phyloP scores from a whole-genome alignment of 64 coral and sea anemone genomes.

The Montipora foliosa region DNA sequence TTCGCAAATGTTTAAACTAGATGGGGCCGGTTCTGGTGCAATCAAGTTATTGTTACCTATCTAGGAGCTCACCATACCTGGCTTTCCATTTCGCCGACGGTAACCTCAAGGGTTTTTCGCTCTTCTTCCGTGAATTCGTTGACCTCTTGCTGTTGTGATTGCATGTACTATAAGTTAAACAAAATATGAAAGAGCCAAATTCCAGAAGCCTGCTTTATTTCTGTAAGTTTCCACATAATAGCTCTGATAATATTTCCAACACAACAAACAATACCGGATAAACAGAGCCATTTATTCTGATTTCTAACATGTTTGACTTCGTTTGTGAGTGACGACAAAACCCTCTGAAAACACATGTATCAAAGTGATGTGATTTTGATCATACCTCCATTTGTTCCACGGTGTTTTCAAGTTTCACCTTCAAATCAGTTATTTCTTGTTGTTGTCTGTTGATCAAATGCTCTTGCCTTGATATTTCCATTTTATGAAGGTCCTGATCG shows the following conservation, averaged over 20 bases:
- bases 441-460: slow-evolving; percentile 36
- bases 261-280: background rate
- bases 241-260: background rate
- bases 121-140: slow-evolving; percentile 73
- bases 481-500: slow-evolving; percentile 43
- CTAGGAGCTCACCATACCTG: background rate
- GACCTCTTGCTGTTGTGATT: slow-evolving; percentile 65
- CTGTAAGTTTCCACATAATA: too few species aligned
- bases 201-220: background rate
- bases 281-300: background rate
- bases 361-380: background rate
- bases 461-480: slow-evolving; percentile 67
- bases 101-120: slow-evolving; percentile 54
- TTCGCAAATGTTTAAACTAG: background rate
- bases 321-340: too few species aligned
- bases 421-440: slow-evolving; percentile 15
- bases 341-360: too few species aligned
- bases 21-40: background rate
- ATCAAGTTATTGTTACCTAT: background rate
- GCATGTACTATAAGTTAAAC: slow-evolving; percentile 19
- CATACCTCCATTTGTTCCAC: slow-evolving; percentile 42
- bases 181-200: background rate
- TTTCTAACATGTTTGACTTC: too few species aligned
- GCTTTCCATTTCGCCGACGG: slow-evolving; percentile 55
- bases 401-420: slow-evolving; percentile 16